Conservation (phyloP, 2,113 vertebrate species). For the Strix uralensis region DNA sequence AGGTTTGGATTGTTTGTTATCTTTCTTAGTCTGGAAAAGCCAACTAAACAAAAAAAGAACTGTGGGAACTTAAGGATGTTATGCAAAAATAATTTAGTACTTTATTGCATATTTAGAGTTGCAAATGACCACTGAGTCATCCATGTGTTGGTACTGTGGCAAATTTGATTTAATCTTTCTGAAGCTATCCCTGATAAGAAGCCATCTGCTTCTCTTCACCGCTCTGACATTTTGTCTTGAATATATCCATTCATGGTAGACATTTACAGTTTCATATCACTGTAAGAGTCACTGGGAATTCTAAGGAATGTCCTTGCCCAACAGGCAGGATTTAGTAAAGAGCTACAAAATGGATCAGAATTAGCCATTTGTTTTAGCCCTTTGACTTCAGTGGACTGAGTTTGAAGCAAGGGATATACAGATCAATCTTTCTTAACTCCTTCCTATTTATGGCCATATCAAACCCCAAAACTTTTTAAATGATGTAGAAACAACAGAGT, state of each 20-base stretch:
- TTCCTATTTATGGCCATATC: background rate
- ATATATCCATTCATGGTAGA: constrained; percentile 32
- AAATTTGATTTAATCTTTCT: constrained; percentile 34
- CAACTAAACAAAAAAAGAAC: background rate
- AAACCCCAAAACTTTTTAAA: background rate
- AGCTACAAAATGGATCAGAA: background rate
- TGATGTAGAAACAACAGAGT: background rate
- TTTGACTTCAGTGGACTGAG: background rate
- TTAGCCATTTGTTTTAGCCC: background rate
- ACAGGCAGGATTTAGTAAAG: background rate
- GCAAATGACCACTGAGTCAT: constrained; percentile 4
- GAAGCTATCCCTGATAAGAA: constrained; percentile 13
- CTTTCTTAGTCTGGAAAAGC: background rate
- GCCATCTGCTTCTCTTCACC: constrained; percentile 18
- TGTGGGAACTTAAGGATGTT: background rate
- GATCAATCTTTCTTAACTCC: background rate
- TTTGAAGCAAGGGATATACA: background rate
- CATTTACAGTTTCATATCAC: background rate
- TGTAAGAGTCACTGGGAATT: background rate
- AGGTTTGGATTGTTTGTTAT: background rate
- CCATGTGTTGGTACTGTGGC: background rate
- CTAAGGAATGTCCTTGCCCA: background rate
- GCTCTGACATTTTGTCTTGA: constrained; percentile 9
- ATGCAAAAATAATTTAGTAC: background rate
- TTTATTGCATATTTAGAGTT: background rate